Base-by-base conservation (phyloP, 2,888 invertebrate species). In the Leptura quadrifasciata region DNA sequence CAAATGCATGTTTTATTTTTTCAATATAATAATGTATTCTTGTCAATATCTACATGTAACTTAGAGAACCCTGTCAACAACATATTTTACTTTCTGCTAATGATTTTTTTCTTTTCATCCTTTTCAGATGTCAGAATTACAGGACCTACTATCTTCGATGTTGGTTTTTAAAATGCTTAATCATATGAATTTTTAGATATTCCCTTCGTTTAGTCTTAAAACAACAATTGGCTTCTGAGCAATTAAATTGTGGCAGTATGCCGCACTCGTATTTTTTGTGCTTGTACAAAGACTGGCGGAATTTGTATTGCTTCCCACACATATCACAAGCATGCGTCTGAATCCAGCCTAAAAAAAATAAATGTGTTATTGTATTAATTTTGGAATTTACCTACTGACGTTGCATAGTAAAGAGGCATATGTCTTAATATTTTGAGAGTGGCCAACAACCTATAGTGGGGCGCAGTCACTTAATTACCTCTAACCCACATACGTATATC, bases 181-280 rank as follows among this genome's bases (percentile, higher is more conserved):
- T 52, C 20, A 94, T 94, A 88, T 95, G 95, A 20, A 95, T 95
- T 84, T 95, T 94, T 31, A 95, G 91, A 90, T 95, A 95, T 83
- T 95, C 95, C 71, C 95, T 91, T 88, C 95, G 95, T 86, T 95
- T 94, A 80, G 95, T 95, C 85, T 94, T 92, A 88, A 95, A 95
- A 79, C 93, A 92, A 88, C 95, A 96, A 88, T 94, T 93, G n/a
- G 95, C 94, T 85, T 95, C 55, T 68, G 94, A 92, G 86, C 95
- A 95, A 67, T 94, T 92, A 89, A 94, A 95, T 86, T 93, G 93
- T 68, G 91, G 88, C 24, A 90, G 90, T 57, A 88, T 89, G 84
- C 91, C 79, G 76, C 76, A 80, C 20, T 79, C 79, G 31, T 71
- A 77, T 35, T 77, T 80, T 47, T 47, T 57, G 47, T 80, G 80